phyloP scores from a whole-genome alignment of 2,888 invertebrate genomes.

The Melanostoma scalare region DNA sequence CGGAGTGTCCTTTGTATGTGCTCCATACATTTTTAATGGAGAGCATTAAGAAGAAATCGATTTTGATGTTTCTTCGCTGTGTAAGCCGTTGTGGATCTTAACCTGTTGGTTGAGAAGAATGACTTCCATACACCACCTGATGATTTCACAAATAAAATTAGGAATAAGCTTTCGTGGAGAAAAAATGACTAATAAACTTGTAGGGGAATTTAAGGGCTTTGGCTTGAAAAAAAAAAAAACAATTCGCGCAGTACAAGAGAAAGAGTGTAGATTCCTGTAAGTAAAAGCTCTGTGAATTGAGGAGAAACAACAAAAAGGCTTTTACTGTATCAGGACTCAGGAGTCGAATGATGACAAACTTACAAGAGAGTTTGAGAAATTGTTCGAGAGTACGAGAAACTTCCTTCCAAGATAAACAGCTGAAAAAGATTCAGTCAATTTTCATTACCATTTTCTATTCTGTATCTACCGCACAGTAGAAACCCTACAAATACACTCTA shows the following conservation, averaged over 20 bases:
- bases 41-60: conserved; percentile 56
- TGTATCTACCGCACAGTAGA: too few relatives aligned
- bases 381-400: background rate
- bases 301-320: conserved; percentile 29
- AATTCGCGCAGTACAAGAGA: background rate
- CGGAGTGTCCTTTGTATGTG: background rate
- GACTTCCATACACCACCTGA: conserved; percentile 61
- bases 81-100: conserved; percentile 27
- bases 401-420: conserved; percentile 5
- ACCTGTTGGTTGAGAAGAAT: conserved; percentile 66
- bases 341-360: background rate
- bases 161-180: background rate
- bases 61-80: conserved; percentile 20
- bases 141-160: conserved; percentile 39
- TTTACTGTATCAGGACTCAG: conserved; percentile 21
- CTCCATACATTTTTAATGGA: background rate
- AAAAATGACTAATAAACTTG: background rate
- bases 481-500: too few relatives aligned
- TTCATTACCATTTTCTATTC: background rate
- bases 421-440: conserved; percentile 16
- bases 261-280: background rate
- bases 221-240: background rate
- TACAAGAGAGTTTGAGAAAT: background rate
- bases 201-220: conserved; percentile 2
- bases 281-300: conserved; percentile 13